phyloP scores from a whole-genome alignment of 2,797 vertebrate genomes.

The Gymnothorax javanicus region DNA sequence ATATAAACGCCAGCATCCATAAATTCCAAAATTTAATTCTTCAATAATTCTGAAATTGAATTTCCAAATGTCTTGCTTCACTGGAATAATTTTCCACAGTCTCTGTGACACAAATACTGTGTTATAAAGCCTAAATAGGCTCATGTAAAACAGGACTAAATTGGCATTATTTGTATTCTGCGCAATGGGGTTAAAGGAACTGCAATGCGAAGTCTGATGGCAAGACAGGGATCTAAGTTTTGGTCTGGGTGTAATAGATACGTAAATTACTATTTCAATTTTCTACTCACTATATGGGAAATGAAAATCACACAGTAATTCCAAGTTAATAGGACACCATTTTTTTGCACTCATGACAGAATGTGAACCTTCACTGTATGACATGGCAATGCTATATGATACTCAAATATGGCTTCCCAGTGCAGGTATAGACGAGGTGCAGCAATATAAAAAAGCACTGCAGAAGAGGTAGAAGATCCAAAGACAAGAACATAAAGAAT shows the following conservation, averaged over 20 bases:
- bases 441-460: neutral
- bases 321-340: neutral
- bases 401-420: neutral
- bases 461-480: neutral
- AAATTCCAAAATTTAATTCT: too few species aligned
- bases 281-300: neutral
- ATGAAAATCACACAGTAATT: neutral
- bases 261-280: neutral
- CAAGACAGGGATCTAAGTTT: neutral
- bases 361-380: neutral
- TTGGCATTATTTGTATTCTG: too few species aligned
- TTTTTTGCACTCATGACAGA: neutral
- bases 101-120: too few species aligned
- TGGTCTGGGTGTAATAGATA: neutral
- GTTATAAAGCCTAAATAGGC: too few species aligned
- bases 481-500: neutral
- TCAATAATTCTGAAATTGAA: too few species aligned
- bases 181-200: too few species aligned
- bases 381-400: neutral
- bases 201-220: neutral
- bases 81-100: too few species aligned
- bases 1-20: too few species aligned
- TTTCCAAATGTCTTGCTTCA: too few species aligned
- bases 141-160: too few species aligned
- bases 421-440: neutral